Percentiles rank a stretch among this genome's conserved stretches.
These are phyloP conservation scores for Enteromius treurensis DNA, from an alignment of 2,797 vertebrate genomes.

Conservation along the genomic window DNA sequence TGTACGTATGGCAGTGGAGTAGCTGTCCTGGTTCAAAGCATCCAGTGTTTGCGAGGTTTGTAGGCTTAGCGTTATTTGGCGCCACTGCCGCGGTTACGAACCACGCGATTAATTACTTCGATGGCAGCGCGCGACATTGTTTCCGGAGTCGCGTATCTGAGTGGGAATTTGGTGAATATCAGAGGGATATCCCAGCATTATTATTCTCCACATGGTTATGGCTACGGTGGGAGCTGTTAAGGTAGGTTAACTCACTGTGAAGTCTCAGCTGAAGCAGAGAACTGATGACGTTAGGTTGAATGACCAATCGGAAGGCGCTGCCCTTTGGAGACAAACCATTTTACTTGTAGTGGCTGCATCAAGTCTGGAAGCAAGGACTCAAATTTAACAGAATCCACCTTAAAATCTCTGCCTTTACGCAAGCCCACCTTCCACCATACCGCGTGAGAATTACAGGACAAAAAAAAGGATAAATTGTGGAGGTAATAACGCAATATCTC, in stretches of 20 bases:
- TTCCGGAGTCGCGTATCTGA: constrained; percentile 57
- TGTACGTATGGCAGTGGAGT: background rate
- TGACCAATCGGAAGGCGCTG: constrained; percentile 98
- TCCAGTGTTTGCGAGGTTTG: background rate
- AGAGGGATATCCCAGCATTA: constrained; percentile 76
- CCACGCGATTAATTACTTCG: constrained; percentile 49
- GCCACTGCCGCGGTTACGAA: background rate
- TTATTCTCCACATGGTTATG: constrained; percentile 75
- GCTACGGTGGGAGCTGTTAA: constrained; percentile 78
- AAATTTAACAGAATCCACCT: constrained; percentile 96
- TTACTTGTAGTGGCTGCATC: constrained; percentile 95
- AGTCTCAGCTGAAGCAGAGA: constrained; percentile 84
- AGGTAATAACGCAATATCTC: constrained; percentile 82
- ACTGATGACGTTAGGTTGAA: constrained; percentile 91
- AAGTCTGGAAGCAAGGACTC: constrained; percentile 91
- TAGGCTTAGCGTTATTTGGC: background rate
- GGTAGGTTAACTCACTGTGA: constrained; percentile 86
- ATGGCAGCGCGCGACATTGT: constrained; percentile 51
- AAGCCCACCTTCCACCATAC: constrained; percentile 79
- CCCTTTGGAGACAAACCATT: constrained; percentile 98
- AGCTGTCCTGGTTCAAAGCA: background rate
- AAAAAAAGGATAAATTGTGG: constrained; percentile 74
- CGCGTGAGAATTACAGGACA: constrained; percentile 79
- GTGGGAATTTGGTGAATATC: constrained; percentile 72
- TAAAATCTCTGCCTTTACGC: constrained; percentile 90